Evolutionary conservation across 2,888 invertebrate genomes (phyloP).

Genomic region (Agapetus fuscipes): DNA sequence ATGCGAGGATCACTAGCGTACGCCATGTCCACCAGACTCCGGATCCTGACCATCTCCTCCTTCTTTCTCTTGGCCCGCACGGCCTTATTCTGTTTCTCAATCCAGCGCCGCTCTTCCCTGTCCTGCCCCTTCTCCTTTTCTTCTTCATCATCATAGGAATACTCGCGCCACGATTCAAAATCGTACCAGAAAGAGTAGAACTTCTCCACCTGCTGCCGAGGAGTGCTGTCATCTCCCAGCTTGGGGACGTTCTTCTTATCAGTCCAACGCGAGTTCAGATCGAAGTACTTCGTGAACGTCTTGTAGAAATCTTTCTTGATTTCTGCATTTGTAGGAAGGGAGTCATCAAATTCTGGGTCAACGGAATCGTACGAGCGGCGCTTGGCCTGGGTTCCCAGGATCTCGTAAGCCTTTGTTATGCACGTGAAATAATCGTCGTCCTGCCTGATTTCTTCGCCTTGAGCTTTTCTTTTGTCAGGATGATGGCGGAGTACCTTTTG

Average conservation of each 20-base stretch:
- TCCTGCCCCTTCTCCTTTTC: conserved; percentile 97
- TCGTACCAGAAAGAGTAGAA: conserved; percentile 99
- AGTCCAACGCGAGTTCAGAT: conserved; percentile 84
- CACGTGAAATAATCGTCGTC: conserved; percentile 98
- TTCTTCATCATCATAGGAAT: conserved; percentile 96
- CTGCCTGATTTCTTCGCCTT: conserved; percentile 76
- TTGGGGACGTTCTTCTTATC: conserved; percentile 76
- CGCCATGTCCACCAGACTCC: conserved; percentile 86
- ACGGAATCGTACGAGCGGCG: conserved; percentile 93
- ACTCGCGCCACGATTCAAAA: conserved; percentile 98
- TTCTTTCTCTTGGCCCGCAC: conserved; percentile 90
- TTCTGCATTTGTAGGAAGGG: conserved; percentile 65
- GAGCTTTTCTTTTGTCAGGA: conserved; percentile 93
- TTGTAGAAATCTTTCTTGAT: conserved; percentile 74
- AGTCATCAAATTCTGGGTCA: conserved; percentile 89
- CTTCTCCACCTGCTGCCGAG: conserved; percentile 76
- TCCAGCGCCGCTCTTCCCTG: conserved; percentile 93
- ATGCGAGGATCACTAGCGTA: conserved; percentile 93
- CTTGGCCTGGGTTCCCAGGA: conserved; percentile 66
- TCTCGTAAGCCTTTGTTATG: conserved; percentile 96
- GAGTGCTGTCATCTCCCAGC: conserved; percentile 66
- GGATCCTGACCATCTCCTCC: conserved; percentile 90
- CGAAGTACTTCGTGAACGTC: conserved; percentile 57
- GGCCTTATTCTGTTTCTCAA: conserved; percentile 95
- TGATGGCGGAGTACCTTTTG: conserved; percentile 90